Evolutionary conservation across 2,113 vertebrate genomes (phyloP), one percentile per base, ranked within the genome.

Genomic region (Benitochromis conjunctus): DNA sequence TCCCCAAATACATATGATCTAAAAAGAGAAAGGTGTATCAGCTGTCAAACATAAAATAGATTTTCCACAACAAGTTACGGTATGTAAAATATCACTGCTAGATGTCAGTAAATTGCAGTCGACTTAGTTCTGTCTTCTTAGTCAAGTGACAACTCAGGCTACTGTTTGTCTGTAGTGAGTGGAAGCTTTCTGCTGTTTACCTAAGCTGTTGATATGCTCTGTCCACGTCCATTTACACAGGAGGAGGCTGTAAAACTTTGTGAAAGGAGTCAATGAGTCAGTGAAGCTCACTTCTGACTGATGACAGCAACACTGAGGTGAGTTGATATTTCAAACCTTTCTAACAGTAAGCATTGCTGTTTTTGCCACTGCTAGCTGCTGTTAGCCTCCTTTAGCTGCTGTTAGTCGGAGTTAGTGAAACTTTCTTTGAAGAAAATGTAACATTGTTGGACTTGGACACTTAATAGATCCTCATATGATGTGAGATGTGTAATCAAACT

Each of bases 1-100:
- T 93, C 99, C 99, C 99, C 99, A 99, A 89, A 99, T 98, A 92
- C 98, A 99, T 80, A 99, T 97, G 48, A 99, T 98, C 99, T 99
- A 88, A 31, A 94, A 58, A 85, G 14, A 89, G 82, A 78, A 83
- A 19, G 3, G 5, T 12, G 21, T 8, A 64, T 14, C 9, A 60
- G 24, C 55, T 14, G 38, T 56, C 16, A 34, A 76, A 19, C 26
- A 53, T 76, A 8, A 12, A 11, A 26, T 13, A 19, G 6, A 76
- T 76, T 76, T 76, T 31, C 16, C 24, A 31, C 46, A n/a, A 66
- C 62, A 66, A 41, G 36, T 66, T 66, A 41, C 12, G 0, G 62
- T 14, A 0, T 1, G 62, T 41, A 66, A 66, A 66, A 41, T 66
- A 38, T 41, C 34, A 41, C 62, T 21, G 34, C 62, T 66, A 41